Conservation (phyloP, 2,888 invertebrate genomes). For the Tiliacea citrago region DNA sequence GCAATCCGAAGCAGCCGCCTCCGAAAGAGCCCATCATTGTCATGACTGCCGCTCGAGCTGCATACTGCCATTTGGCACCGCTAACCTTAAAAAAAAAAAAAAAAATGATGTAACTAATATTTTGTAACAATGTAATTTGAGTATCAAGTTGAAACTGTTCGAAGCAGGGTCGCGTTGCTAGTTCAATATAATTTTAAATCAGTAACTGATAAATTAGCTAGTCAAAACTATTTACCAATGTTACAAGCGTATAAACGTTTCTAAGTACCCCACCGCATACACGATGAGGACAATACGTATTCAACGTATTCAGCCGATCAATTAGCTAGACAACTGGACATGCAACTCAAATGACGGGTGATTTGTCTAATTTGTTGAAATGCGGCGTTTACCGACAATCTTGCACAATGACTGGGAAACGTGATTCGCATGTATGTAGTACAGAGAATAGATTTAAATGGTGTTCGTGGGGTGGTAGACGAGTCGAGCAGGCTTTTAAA, state of each 20-base stretch:
- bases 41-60: conserved; percentile 96
- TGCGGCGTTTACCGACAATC: conserved; percentile 50
- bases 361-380: conserved; percentile 62
- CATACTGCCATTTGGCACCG: conserved; percentile 97
- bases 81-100: conserved; percentile 88
- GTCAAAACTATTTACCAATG: not conserved
- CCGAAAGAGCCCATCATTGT: conserved; percentile 98
- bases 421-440: conserved; percentile 25
- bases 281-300: conserved; percentile 21
- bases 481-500: not conserved
- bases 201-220: not conserved
- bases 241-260: conserved; percentile 2
- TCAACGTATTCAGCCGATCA: conserved; percentile 33
- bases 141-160: too few relatives aligned
- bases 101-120: too few relatives aligned
- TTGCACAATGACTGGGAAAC: conserved; percentile 19
- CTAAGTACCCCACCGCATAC: conserved; percentile 16
- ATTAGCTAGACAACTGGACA: conserved; percentile 36
- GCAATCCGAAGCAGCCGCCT: conserved; percentile 94
- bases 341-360: conserved; percentile 47
- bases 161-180: too few relatives aligned
- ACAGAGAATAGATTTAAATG: conserved; percentile 12
- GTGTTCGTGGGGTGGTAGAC: conserved; percentile 8
- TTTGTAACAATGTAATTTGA: too few relatives aligned
- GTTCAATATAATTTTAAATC: not conserved